These are phyloP conservation scores for Oxycera nigricornis DNA, from an alignment of 2,888 invertebrate species.

Conservation along the genomic window DNA sequence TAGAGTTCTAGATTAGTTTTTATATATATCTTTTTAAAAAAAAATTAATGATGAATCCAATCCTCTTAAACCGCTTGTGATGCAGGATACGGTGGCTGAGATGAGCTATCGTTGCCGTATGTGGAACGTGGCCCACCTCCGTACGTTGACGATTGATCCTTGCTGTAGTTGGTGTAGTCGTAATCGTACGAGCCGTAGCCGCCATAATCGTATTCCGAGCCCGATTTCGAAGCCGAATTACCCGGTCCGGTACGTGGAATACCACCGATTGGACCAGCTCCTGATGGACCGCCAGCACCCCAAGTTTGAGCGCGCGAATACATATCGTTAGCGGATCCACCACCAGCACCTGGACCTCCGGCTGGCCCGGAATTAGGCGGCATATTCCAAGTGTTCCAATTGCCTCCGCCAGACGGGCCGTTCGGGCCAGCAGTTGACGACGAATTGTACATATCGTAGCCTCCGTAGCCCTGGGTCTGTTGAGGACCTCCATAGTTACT, in stretches of 20 bases:
- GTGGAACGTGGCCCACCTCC: constrained; percentile 61
- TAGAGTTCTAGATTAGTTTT: constrained; percentile 31
- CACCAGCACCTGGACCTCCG: constrained; percentile 57
- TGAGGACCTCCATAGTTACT: constrained; percentile 86
- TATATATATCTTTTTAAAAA: constrained; percentile 38
- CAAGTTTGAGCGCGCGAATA: constrained; percentile 62
- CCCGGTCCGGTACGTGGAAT: constrained; percentile 62
- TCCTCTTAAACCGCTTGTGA: constrained; percentile 60
- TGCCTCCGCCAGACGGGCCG: constrained; percentile 80
- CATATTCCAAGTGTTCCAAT: constrained; percentile 90
- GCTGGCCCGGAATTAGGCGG: constrained; percentile 80
- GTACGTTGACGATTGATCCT: constrained; percentile 60
- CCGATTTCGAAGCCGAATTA: constrained; percentile 61
- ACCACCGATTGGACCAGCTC: constrained; percentile 60
- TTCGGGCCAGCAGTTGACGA: constrained; percentile 67
- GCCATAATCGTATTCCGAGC: constrained; percentile 62
- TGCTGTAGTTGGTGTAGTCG: constrained; percentile 61
- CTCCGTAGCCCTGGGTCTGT: constrained; percentile 87
- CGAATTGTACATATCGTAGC: constrained; percentile 71
- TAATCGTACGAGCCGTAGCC: constrained; percentile 62
- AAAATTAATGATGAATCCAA: constrained; percentile 41
- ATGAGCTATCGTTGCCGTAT: constrained; percentile 61
- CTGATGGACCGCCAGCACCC: constrained; percentile 61
- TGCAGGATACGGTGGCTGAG: constrained; percentile 61
- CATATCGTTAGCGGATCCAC: constrained; percentile 60